Base-by-base conservation (phyloP, 2,113 vertebrate species). In the Gobius niger region DNA sequence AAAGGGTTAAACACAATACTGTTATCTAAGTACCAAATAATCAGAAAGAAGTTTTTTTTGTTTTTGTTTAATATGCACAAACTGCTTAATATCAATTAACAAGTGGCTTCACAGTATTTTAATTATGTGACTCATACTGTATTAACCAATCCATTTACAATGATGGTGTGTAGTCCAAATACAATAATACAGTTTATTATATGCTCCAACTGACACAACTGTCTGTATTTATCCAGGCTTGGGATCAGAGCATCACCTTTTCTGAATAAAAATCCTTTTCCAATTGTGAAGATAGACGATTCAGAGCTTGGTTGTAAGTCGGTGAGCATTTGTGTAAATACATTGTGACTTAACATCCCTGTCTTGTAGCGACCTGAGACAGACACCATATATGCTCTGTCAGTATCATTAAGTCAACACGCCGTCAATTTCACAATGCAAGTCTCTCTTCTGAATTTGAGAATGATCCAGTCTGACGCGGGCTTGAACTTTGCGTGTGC, bases 371-470 rank as follows among this genome's bases (percentile, higher is more conserved):
- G 85, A 88, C 85, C 81, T 76, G 84, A 87, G 85, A 85, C 84
- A 89, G 85, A 87, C 78, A 84, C 85, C 77, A 52, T 77, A 85
- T 85, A 84, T 73, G 79, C 84, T 79, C 83, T 85, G 90, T 89
- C 89, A 87, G 75, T 88, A 84, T 89, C 88, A 89, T 87, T 90
- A 88, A 88, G 82, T 86, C 89, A 82, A 77, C 79, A 81, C 73
- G 83, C 85, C 89, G 73, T 88, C 84, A 84, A 70, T 71, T 89
- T 82, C 68, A 63, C n/a, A 81, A 78, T 82, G 77, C 47, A 70
- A 85, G 80, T 77, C 78, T 82, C 84, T 80, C 67, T 75, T 84
- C 76, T 75, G 71, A 82, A 85, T 82, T 72, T 86, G 86, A 90
- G 81, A 90, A 85, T 88, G 87, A 90, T 88, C 75, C 80, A 76